Percentiles rank a stretch among this genome's conserved stretches.
These are phyloP conservation scores for Cyphomyrus plagiostoma DNA, from an alignment of 2,113 vertebrate species.

Conservation along the genomic window DNA sequence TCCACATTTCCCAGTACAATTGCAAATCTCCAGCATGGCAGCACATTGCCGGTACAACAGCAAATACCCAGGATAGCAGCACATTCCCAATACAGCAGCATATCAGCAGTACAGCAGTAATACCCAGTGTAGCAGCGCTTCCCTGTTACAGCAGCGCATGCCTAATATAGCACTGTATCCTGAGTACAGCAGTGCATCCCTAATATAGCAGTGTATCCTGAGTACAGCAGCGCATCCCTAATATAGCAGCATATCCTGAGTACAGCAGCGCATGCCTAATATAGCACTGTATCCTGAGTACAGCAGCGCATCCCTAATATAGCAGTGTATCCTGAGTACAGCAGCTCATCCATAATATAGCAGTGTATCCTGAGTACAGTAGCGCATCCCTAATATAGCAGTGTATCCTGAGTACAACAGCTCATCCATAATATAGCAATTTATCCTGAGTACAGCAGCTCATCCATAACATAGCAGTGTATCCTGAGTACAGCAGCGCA, in stretches of 20 bases:
- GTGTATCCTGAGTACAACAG: too few relatives aligned
- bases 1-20: neutral
- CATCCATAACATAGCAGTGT: neutral
- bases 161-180: rapidly evolving
- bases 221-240: too few relatives aligned
- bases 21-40: neutral
- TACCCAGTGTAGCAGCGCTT: neutral
- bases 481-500: neutral
- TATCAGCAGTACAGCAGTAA: neutral
- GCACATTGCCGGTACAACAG: neutral
- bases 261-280: neutral
- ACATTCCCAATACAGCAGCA: neutral
- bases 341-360: neutral
- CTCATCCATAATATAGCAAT: neutral
- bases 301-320: neutral
- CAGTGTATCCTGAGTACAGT: neutral
- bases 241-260: neutral
- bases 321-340: too few relatives aligned
- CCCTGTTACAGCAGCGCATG: neutral
- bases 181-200: neutral
- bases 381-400: too few relatives aligned
- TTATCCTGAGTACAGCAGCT: too few relatives aligned
- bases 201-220: neutral
- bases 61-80: neutral
- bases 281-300: neutral